phyloP scores from a whole-genome alignment of 2,888 invertebrate species.

The Alsophila aescularia region DNA sequence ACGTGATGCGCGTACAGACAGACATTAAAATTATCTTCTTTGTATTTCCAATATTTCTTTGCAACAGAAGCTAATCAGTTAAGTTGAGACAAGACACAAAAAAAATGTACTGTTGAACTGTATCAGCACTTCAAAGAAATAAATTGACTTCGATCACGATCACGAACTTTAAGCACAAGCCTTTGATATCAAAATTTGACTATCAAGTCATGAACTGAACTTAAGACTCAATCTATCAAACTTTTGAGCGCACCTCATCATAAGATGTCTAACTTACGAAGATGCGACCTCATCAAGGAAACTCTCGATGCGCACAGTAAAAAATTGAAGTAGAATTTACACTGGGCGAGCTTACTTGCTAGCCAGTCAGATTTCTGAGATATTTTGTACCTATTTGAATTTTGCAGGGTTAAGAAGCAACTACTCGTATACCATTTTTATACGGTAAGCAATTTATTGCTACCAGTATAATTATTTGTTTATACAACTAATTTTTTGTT shows the following conservation, averaged over 20 bases:
- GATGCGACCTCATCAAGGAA: slow-evolving; percentile 8
- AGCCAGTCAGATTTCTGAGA: not conserved
- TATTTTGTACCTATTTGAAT: too few species aligned
- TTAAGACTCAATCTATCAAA: slow-evolving; percentile 8
- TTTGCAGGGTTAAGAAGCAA: too few species aligned
- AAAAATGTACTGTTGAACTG: slow-evolving; percentile 7
- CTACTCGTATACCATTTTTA: too few species aligned
- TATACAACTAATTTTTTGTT: too few species aligned
- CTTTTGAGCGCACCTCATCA: slow-evolving; percentile 2
- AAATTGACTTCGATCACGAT: slow-evolving; percentile 1
- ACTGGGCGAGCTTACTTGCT: not conserved
- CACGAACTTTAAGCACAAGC: not conserved
- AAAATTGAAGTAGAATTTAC: not conserved
- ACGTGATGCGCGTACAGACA: too few species aligned
- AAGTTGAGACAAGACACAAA: too few species aligned
- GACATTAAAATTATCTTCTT: too few species aligned
- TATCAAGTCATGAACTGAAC: slow-evolving; percentile 4
- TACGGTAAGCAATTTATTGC: too few species aligned
- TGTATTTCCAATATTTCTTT: too few species aligned
- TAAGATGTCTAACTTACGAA: slow-evolving; percentile 7
- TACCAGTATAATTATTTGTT: too few species aligned
- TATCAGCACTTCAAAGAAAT: slow-evolving; percentile 1
- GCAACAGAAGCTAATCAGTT: too few species aligned
- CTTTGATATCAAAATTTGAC: slow-evolving; percentile 13
- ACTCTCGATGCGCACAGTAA: not conserved